Percentiles rank a stretch among this genome's conserved stretches.
These are phyloP conservation scores for Galaxea fascicularis DNA, from an alignment of 92 coral and sea anemone species.

Conservation along the genomic window DNA sequence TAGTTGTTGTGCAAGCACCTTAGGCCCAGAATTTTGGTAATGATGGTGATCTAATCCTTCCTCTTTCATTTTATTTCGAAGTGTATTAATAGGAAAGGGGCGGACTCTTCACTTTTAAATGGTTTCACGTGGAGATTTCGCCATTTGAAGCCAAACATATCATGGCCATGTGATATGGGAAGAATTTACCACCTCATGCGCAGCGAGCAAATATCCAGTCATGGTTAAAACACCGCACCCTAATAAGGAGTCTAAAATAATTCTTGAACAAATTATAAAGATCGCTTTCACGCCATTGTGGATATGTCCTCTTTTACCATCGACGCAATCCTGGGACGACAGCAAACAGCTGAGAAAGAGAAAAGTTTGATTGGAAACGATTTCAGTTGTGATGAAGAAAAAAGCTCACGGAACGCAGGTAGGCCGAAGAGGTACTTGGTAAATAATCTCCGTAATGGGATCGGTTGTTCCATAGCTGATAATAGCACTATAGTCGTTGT, in stretches of 20 bases:
- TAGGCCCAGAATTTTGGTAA: background rate
- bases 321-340: conserved; percentile 67
- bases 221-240: background rate
- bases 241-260: background rate
- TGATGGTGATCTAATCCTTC: background rate
- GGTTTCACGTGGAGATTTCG: conserved; percentile 4
- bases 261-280: background rate
- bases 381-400: background rate
- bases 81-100: conserved; percentile 8
- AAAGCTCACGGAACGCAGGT: background rate
- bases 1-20: background rate
- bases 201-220: background rate
- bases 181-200: conserved; percentile 9
- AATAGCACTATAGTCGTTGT: no score
- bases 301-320: conserved; percentile 79
- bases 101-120: conserved; percentile 7
- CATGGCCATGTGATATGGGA: background rate
- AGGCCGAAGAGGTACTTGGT: background rate
- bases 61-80: conserved; percentile 25
- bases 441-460: background rate
- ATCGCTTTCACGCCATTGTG: background rate
- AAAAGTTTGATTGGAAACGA: no score
- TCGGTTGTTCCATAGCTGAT: no score
- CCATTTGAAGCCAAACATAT: conserved; percentile 22
- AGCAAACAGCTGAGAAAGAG: background rate